Conservation (phyloP, 1,140 invertebrate species). For the Medauroidea extradentata region DNA sequence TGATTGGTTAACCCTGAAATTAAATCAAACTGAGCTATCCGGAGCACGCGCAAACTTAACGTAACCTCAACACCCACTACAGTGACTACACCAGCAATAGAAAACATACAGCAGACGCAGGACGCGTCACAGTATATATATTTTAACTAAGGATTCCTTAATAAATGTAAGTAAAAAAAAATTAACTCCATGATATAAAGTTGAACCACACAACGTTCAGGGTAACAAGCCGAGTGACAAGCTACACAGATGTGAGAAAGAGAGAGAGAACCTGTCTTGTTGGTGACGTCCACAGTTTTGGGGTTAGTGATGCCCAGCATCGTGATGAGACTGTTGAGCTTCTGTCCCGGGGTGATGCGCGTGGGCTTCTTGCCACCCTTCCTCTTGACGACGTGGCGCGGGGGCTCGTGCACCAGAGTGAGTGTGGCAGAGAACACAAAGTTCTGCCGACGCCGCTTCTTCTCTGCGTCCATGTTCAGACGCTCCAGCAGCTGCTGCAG, state of each 20-base stretch:
- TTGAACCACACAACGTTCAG: background rate
- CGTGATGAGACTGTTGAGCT: constrained; percentile 64
- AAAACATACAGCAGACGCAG: too few species aligned
- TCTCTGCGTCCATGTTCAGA: constrained; percentile 65
- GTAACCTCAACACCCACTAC: too few species aligned
- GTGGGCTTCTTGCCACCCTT: constrained; percentile 50
- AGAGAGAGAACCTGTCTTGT: constrained; percentile 1
- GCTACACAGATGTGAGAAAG: background rate
- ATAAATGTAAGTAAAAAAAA: background rate
- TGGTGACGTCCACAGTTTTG: constrained; percentile 91
- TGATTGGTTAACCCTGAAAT: too few species aligned
- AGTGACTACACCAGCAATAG: too few species aligned
- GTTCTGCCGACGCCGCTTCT: constrained; percentile 68
- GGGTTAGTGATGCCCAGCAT: constrained; percentile 80
- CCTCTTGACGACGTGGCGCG: constrained; percentile 61
- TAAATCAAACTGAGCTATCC: too few species aligned
- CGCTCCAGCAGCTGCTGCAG: constrained; percentile 74
- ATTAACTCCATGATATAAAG: background rate
- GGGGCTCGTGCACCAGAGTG: constrained; percentile 81
- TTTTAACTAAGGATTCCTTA: background rate
- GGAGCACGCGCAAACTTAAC: too few species aligned
- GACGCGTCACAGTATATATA: too few species aligned
- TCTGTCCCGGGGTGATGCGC: constrained; percentile 64
- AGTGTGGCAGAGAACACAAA: constrained; percentile 98
- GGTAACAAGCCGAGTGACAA: background rate